Evolutionary conservation across 2,113 vertebrate genomes (phyloP).

Genomic region (Gobiocypris rarus): DNA sequence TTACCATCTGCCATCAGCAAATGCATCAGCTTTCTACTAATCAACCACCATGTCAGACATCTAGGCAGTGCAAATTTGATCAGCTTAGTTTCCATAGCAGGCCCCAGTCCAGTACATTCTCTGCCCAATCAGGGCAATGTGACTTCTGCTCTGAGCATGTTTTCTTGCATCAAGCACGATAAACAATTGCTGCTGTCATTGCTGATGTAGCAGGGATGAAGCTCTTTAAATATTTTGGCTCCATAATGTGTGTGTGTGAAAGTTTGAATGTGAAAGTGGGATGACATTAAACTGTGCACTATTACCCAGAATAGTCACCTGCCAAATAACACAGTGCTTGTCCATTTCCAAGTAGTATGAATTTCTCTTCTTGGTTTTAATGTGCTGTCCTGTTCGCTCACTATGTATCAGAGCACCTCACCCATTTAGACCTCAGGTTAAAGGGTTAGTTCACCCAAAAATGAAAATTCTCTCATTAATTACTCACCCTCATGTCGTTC

Average conservation of each 20-base stretch:
- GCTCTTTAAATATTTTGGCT: background rate
- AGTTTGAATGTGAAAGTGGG: background rate
- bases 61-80: constrained; percentile 23
- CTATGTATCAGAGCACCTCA: background rate
- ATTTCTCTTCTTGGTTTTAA: background rate
- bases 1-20: constrained; percentile 26
- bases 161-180: background rate
- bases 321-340: background rate
- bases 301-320: background rate
- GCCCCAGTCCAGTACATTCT: constrained; percentile 44
- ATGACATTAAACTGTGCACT: constrained; percentile 2
- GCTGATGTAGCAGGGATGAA: constrained; percentile 12
- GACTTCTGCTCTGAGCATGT: constrained; percentile 36
- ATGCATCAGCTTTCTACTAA: constrained; percentile 6
- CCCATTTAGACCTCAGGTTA: background rate
- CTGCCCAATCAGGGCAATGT: background rate
- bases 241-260: background rate
- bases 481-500: no score
- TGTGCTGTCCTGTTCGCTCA: background rate
- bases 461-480: no score
- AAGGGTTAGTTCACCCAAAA: no score
- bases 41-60: constrained; percentile 5
- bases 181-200: background rate
- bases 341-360: background rate
- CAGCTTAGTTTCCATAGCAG: constrained; percentile 37